Evolutionary conservation across 2,888 invertebrate genomes (phyloP).

Genomic region (Nezara viridula): DNA sequence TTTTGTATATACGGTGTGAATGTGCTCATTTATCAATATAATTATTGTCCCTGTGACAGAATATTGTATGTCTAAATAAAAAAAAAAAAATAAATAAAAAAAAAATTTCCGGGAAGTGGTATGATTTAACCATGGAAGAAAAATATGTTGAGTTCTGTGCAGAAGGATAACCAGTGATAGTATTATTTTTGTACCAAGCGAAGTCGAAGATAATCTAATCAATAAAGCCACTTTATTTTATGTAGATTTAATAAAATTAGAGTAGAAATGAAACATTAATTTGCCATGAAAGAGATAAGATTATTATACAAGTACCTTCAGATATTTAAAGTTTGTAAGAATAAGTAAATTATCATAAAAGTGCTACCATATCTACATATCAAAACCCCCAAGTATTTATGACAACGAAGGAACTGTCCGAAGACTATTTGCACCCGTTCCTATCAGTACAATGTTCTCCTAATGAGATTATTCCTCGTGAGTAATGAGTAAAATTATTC

Average conservation of each 20-base stretch:
- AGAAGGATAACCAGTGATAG: too few species aligned
- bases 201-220: too few species aligned
- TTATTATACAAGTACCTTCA: not conserved
- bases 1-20: too few species aligned
- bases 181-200: too few species aligned
- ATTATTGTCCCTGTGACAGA: too few species aligned
- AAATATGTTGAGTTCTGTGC: too few species aligned
- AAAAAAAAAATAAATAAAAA: too few species aligned
- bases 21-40: too few species aligned
- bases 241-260: not conserved
- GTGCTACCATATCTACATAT: not conserved
- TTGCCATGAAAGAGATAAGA: not conserved
- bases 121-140: too few species aligned
- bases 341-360: not conserved
- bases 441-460: not conserved
- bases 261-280: not conserved
- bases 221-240: not conserved
- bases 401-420: not conserved
- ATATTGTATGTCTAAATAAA: too few species aligned
- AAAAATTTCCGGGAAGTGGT: too few species aligned
- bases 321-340: not conserved
- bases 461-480: not conserved
- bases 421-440: not conserved
- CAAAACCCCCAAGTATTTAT: not conserved
- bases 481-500: not conserved